These are phyloP conservation scores for Pteromalus puparum DNA, from an alignment of 1,140 invertebrate genomes.

Conservation along the genomic window DNA sequence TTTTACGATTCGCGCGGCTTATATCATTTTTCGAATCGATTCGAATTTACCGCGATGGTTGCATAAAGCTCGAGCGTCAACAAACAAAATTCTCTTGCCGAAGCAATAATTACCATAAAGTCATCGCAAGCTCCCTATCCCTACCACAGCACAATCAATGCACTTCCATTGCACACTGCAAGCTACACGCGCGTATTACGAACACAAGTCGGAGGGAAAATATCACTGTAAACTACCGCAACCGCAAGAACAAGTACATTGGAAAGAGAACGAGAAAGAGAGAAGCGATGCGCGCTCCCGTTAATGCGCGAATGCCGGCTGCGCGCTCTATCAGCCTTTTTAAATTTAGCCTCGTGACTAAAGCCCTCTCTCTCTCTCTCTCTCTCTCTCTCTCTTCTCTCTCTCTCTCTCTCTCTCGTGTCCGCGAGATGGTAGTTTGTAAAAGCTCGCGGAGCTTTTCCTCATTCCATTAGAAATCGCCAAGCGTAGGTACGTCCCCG, in stretches of 20 bases:
- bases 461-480: conserved; percentile 43
- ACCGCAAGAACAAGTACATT: too few relatives aligned
- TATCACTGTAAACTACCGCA: neutral
- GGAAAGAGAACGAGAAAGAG: neutral
- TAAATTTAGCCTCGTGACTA: conserved; percentile 62
- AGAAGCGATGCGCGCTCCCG: neutral
- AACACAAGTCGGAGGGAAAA: neutral
- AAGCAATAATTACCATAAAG: too few relatives aligned
- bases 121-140: too few relatives aligned
- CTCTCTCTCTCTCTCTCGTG: conserved; percentile 46
- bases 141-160: too few relatives aligned
- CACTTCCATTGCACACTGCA: too few relatives aligned
- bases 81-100: too few relatives aligned
- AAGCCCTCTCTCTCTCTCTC: conserved; percentile 52
- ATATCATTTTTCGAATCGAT: too few relatives aligned
- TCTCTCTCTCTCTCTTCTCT: too few relatives aligned
- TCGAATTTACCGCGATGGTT: too few relatives aligned
- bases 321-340: conserved; percentile 51
- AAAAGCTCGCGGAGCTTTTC: conserved; percentile 45
- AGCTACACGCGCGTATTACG: neutral
- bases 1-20: too few relatives aligned
- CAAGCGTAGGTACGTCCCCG: conserved; percentile 5
- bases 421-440: neutral
- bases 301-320: conserved; percentile 33
- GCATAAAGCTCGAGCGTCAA: too few relatives aligned